Conservation (phyloP, 2,113 vertebrate genomes). For the Toxotes jaculatrix region DNA sequence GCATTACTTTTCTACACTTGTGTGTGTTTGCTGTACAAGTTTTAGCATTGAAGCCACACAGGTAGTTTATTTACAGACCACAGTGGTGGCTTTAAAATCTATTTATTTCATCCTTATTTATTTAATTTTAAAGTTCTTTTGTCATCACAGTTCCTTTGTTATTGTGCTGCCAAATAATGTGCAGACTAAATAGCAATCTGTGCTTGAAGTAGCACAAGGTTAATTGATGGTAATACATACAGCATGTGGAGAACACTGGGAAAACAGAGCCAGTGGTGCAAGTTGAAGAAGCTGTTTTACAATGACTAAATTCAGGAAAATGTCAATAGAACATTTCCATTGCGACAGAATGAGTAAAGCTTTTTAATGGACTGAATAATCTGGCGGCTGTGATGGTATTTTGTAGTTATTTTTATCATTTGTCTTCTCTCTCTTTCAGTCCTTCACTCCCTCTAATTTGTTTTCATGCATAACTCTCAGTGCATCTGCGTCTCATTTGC, state of each 20-base stretch:
- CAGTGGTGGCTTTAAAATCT: constrained; percentile 18
- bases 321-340: background rate
- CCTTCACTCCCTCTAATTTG: constrained; percentile 10
- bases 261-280: background rate
- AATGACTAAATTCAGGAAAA: background rate
- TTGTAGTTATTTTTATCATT: constrained; percentile 1
- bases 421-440: background rate
- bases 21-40: background rate
- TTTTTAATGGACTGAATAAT: background rate
- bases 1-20: background rate
- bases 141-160: constrained; percentile 3
- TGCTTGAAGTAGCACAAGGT: constrained; percentile 8
- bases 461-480: constrained; percentile 3
- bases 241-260: background rate
- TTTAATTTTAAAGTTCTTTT: background rate
- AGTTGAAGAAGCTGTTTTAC: background rate
- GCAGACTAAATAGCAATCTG: constrained; percentile 1
- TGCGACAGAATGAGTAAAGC: background rate
- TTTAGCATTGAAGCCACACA: background rate
- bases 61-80: background rate
- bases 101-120: background rate
- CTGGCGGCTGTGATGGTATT: background rate
- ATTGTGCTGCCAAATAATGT: constrained; percentile 4
- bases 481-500: constrained; percentile 41
- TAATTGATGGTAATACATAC: constrained; percentile 9